A percentile compares a stretch with the other conserved stretches of the same genome.
Evolutionary conservation across 2,113 vertebrate species (phyloP).

Genomic region (Tauraco erythrolophus): DNA sequence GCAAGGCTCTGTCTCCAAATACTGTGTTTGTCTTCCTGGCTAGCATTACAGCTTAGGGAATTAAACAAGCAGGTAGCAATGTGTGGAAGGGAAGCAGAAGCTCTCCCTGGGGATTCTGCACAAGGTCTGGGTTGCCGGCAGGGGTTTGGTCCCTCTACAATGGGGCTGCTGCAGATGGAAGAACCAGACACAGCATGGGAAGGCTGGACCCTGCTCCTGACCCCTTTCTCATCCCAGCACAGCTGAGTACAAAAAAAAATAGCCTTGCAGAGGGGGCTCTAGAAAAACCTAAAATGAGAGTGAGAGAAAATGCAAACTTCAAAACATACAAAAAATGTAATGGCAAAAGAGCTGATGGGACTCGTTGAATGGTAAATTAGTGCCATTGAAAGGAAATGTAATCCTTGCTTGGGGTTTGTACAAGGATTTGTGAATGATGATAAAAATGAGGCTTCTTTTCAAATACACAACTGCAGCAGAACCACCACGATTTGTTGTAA

Average conservation of each 20-base stretch:
- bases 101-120: not conserved
- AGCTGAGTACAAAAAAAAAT: not conserved
- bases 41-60: not conserved
- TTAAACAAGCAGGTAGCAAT: not conserved
- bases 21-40: not conserved
- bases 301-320: not conserved
- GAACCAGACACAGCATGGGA: not conserved
- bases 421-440: not conserved
- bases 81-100: not conserved
- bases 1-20: not conserved
- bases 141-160: not conserved
- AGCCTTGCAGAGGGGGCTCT: not conserved
- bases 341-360: not conserved
- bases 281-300: not conserved
- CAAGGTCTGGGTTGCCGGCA: not conserved
- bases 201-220: not conserved
- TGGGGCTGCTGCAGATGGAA: not conserved
- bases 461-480: not conserved
- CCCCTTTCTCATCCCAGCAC: not conserved
- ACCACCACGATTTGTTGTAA: rapidly evolving
- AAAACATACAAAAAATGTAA: not conserved
- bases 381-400: not conserved
- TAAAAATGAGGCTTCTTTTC: not conserved
- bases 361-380: not conserved
- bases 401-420: not conserved